A percentile compares a stretch with the other conserved stretches of the same genome.
phyloP scores from a whole-genome alignment of 2,113 vertebrate genomes.

The Lepisosteus osseus region DNA sequence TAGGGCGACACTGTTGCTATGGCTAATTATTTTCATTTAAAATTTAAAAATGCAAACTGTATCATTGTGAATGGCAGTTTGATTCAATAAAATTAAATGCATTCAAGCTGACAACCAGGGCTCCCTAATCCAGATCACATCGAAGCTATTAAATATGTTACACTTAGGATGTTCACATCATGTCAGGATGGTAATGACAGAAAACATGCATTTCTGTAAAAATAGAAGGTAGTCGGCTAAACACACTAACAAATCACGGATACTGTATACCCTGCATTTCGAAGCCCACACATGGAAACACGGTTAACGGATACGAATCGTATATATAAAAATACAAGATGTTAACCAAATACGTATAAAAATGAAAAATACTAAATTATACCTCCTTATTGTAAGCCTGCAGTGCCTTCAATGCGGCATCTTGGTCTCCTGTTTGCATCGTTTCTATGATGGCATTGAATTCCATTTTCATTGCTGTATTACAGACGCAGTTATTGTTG shows the following conservation, averaged over 20 bases:
- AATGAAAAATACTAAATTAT: too few species aligned
- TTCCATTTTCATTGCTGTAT: conserved; percentile 68
- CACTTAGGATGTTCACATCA: neutral
- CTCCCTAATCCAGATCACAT: conserved; percentile 5
- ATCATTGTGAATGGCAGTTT: neutral
- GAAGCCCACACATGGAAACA: too few species aligned
- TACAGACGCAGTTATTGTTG: conserved; percentile 8
- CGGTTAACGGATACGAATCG: too few species aligned
- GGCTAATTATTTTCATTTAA: too few species aligned
- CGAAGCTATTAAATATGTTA: neutral
- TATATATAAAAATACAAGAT: too few species aligned
- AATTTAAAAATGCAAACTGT: too few species aligned
- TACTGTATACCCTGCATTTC: too few species aligned
- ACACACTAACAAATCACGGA: neutral
- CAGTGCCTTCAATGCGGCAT: conserved; percentile 66
- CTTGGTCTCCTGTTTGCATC: conserved; percentile 75
- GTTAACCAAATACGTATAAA: too few species aligned
- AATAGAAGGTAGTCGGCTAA: neutral
- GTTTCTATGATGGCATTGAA: conserved; percentile 68
- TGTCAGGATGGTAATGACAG: neutral
- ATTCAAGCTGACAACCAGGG: neutral
- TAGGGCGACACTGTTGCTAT: too few species aligned
- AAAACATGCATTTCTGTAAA: neutral
- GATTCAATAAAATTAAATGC: neutral
- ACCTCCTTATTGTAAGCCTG: conserved; percentile 67